A percentile compares a stretch with the other conserved stretches of the same genome.
These are phyloP conservation scores for Drosophila anomelani DNA, from an alignment of 2,888 invertebrate genomes.

Conservation along the genomic window DNA sequence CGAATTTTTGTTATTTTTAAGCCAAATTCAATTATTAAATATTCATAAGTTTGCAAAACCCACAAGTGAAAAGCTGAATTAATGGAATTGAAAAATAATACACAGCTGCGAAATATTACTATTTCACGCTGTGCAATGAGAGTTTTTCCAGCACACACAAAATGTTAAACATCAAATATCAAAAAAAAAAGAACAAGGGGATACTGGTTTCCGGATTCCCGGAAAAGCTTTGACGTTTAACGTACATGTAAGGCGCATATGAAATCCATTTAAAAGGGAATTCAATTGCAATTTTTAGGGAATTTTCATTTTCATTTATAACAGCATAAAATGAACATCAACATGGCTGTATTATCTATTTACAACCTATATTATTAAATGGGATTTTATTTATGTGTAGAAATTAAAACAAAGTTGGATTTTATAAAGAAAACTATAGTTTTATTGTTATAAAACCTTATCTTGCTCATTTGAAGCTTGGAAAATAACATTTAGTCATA, in stretches of 20 bases:
- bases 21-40: slow-evolving; percentile 3
- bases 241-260: not conserved
- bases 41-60: slow-evolving; percentile 1
- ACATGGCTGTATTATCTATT: not conserved
- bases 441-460: not conserved
- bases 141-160: not conserved
- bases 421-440: not conserved
- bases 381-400: too few relatives aligned
- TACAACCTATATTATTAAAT: not conserved
- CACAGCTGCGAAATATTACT: not conserved
- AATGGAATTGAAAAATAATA: slow-evolving; percentile 12
- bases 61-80: slow-evolving; percentile 6
- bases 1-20: not conserved
- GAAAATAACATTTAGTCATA: not conserved
- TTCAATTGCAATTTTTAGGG: not conserved
- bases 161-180: not conserved
- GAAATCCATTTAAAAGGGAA: not conserved
- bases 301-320: too few relatives aligned
- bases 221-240: not conserved
- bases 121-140: not conserved
- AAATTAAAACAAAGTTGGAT: too few relatives aligned
- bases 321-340: not conserved
- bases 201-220: not conserved
- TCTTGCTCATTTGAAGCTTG: not conserved
- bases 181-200: not conserved